phyloP scores from a whole-genome alignment of 2,797 vertebrate species.

The Sebastes miniatus region DNA sequence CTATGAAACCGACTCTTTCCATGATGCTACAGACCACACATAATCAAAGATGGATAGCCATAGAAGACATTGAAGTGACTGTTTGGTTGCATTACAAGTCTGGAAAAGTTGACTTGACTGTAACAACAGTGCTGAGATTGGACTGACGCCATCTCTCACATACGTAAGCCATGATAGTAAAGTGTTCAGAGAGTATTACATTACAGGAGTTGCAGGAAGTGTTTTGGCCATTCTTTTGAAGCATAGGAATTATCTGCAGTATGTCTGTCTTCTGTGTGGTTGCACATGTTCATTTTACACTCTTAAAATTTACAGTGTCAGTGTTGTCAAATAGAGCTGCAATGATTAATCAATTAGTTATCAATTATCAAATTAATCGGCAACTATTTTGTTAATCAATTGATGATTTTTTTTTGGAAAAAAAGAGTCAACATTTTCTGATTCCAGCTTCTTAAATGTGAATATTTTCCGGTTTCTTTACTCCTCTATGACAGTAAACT shows the following conservation, averaged over 20 bases:
- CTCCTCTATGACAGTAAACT: too few relatives aligned
- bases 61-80: background rate
- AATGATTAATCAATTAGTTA: too few relatives aligned
- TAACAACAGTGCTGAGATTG: constrained; percentile 24
- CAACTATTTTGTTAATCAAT: too few relatives aligned
- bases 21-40: constrained; percentile 13
- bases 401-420: too few relatives aligned
- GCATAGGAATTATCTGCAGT: background rate
- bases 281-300: background rate
- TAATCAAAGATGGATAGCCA: constrained; percentile 23
- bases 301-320: background rate
- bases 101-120: constrained; percentile 23
- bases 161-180: background rate
- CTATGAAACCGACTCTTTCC: background rate
- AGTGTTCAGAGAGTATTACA: background rate
- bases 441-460: too few relatives aligned
- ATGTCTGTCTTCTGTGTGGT: background rate
- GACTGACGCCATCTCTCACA: constrained; percentile 29
- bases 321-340: background rate
- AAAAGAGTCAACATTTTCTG: too few relatives aligned
- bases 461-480: too few relatives aligned
- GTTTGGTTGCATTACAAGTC: constrained; percentile 22
- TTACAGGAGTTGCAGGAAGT: constrained; percentile 7
- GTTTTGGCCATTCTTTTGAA: background rate
- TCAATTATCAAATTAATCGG: too few relatives aligned